A percentile compares a stretch with the other conserved stretches of the same genome.
Conservation (phyloP, 2,113 vertebrate species). For the Halcyon senegalensis region DNA sequence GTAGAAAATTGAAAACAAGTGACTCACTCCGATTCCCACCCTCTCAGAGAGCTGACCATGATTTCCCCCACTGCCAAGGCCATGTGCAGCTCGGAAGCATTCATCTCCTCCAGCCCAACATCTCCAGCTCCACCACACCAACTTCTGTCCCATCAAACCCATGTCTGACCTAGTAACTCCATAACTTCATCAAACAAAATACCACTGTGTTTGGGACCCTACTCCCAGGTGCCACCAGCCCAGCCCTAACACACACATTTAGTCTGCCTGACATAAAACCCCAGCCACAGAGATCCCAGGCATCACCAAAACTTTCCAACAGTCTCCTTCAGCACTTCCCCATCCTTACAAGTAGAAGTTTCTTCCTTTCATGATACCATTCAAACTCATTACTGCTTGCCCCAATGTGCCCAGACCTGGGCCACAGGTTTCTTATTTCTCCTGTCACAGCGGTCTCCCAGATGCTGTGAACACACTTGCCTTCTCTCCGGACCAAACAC, state of each 20-base stretch:
- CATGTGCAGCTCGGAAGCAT: not conserved
- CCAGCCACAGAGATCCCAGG: not conserved
- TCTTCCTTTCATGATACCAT: not conserved
- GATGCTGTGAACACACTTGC: not conserved
- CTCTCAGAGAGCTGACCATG: not conserved
- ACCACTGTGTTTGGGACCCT: not conserved
- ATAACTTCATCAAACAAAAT: not conserved
- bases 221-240: not conserved
- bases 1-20: not conserved
- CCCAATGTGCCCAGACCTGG: not conserved
- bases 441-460: not conserved
- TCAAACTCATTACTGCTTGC: not conserved
- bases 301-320: not conserved
- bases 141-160: not conserved
- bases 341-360: not conserved
- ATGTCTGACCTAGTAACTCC: not conserved
- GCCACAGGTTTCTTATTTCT: not conserved
- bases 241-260: not conserved
- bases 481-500: not conserved
- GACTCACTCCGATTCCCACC: not conserved
- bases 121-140: not conserved
- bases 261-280: not conserved
- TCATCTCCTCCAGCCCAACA: not conserved
- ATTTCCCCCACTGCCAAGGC: rapidly evolving
- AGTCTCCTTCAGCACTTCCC: not conserved